Evolutionary conservation across 1,140 invertebrate species (phyloP), one percentile per base, ranked within the genome.

Genomic region (Streblospio benedicti): DNA sequence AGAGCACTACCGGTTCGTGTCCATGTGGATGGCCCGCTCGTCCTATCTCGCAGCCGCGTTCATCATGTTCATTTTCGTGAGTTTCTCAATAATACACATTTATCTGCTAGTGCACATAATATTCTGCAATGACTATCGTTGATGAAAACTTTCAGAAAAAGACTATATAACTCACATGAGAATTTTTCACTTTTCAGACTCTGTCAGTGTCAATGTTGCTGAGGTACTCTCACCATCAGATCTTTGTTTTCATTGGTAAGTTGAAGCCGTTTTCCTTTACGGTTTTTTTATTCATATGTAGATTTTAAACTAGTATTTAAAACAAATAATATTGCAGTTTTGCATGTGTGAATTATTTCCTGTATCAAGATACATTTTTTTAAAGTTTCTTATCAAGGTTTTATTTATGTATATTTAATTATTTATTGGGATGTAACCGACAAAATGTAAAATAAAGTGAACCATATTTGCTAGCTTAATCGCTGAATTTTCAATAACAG

Each of bases 21-120:
- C 88, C 66, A 91, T 94, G 85, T 91, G 93, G 88, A 93, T 94
- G 81, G 88, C 92, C 2, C 85, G 90, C 68, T 89, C 86, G 52
- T 80, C 78, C 1, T 99, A 97, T 73, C 80, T 98, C 33, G 88
- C 90, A 31, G 93, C 96, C 6, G 89, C 93, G 69, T 87, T 94
- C 75, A 92, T 97, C 49, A 98, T 99, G 96, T 82, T 99, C 16
- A 83, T 97, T 30, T 99, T 98, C 85, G 94, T 98, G 85, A 91
- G 93, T 94, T 81, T 55, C 59, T 23, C 4, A 14, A 38, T 38
- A 9, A 38, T 38, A n/a, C 4, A 2, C 27, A n/a, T 16, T 16
- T 49, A 45, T 27, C n/a, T 30, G 28, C 18, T 43, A 23, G 18
- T 45, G 18, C n/a, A 43, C 16, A 4, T 23, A 3, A 57, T 4